phyloP scores from a whole-genome alignment of 2,113 vertebrate genomes.

The Chrysemys picta region DNA sequence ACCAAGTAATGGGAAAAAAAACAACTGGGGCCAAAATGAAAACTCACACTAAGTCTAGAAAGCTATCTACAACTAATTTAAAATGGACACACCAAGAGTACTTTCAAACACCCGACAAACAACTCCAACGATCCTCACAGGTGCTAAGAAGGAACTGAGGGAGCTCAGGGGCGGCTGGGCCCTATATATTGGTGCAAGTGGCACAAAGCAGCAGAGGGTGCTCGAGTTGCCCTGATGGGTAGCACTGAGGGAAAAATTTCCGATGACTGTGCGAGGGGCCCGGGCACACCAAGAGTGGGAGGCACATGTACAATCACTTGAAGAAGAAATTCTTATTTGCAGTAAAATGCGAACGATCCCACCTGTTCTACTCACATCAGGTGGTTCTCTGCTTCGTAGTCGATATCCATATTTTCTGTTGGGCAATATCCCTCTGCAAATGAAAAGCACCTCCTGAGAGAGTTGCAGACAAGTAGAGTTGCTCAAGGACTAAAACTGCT shows the following conservation, averaged over 20 bases:
- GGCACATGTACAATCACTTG: neutral
- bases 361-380: slow-evolving; percentile 15
- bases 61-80: no score
- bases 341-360: no score
- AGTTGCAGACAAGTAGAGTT: neutral
- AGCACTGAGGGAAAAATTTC: neutral
- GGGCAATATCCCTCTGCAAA: neutral
- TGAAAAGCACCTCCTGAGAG: neutral
- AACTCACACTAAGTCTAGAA: no score
- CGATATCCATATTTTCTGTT: neutral
- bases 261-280: fast-evolving
- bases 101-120: no score
- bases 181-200: neutral
- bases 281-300: neutral
- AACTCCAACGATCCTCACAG: no score
- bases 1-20: no score
- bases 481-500: neutral
- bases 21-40: no score
- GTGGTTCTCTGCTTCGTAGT: neutral
- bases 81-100: no score
- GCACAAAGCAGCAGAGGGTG: neutral
- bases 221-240: neutral
- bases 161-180: no score
- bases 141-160: no score
- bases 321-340: neutral